Evolutionary conservation across 2,797 vertebrate genomes (phyloP), one percentile per base, ranked within the genome.

Genomic region (Alectoris magna): DNA sequence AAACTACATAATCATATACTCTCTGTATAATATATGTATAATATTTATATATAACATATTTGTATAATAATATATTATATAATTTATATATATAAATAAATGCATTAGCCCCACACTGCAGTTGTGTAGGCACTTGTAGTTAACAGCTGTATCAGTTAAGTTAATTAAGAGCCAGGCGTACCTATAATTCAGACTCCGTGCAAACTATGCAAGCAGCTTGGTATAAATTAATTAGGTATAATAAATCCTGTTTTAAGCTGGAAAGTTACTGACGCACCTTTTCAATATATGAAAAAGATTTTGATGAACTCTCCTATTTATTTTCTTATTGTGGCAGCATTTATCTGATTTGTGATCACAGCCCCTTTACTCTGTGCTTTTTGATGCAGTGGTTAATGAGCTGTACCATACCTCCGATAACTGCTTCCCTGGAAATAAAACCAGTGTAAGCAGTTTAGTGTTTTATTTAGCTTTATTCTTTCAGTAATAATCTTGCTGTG

Each of bases 391-490:
- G 51, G 84, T 84, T 84, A 83, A 93, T 27, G 15, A 84, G 36
- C 72, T 67, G 21, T 44, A 17, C n/a, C 31, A 88, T 29, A 75
- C n/a, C 58, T 81, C 29, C 75, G 29, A 41, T 67, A 86, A 86
- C 80, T 87, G 85, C 90, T 94, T 88, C 56, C 77, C 88, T 4
- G 7, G 70, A 91, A 96, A 92, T 82, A 92, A 96, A 86, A 73
- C 56, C 88, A 86, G 60, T 70, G 80, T 36, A 67, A 94, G 91
- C 83, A 91, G 63, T 56, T 92, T 49, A 84, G 39, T 73, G 43
- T 83, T 94, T 96, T 71, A 92, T 84, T 90, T 91, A 81, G 78
- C 31, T 96, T 96, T 96, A 96, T 95, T 96, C 36, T 88, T 93
- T 70, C 68, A 88, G 18, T 76, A 82, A 86, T 81, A 81, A 88